A percentile compares a stretch with the other conserved stretches of the same genome.
Evolutionary conservation across 2,888 invertebrate species (phyloP).

Genomic region (Chloroclystis v-ata): DNA sequence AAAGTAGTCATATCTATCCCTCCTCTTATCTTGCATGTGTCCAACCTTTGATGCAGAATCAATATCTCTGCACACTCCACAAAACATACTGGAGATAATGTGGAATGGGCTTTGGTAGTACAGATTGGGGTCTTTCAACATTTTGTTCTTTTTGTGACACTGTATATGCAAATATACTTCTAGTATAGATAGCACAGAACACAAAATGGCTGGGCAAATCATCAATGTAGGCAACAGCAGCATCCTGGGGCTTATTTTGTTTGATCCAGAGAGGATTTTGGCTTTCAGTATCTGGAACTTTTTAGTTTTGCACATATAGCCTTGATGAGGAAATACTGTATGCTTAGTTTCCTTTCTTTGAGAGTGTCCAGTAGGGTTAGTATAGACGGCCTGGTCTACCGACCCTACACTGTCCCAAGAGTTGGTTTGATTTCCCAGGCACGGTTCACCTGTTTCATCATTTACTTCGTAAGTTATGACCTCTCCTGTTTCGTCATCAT

Average conservation of each 20-base stretch:
- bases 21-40: conserved; percentile 81
- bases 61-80: conserved; percentile 81
- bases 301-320: conserved; percentile 50
- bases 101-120: conserved; percentile 85
- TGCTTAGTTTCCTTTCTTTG: conserved; percentile 7
- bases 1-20: conserved; percentile 60
- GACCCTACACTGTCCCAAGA: background rate
- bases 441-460: conserved; percentile 74
- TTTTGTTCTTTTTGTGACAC: conserved; percentile 83
- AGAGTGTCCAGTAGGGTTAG: conserved; percentile 3
- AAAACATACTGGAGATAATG: conserved; percentile 82
- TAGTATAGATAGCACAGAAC: conserved; percentile 68
- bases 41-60: conserved; percentile 80
- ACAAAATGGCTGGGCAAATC: conserved; percentile 75
- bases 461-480: conserved; percentile 59
- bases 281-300: conserved; percentile 57
- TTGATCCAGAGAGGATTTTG: conserved; percentile 58
- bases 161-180: conserved; percentile 82
- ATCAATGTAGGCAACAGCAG: conserved; percentile 80
- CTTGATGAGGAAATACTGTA: conserved; percentile 44
- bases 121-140: conserved; percentile 73
- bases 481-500: conserved; percentile 77
- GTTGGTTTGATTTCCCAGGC: conserved; percentile 21
- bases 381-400: background rate
- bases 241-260: conserved; percentile 65